Evolutionary conservation across 2,888 invertebrate genomes (phyloP).

Genomic region (Calephelis perditalis): DNA sequence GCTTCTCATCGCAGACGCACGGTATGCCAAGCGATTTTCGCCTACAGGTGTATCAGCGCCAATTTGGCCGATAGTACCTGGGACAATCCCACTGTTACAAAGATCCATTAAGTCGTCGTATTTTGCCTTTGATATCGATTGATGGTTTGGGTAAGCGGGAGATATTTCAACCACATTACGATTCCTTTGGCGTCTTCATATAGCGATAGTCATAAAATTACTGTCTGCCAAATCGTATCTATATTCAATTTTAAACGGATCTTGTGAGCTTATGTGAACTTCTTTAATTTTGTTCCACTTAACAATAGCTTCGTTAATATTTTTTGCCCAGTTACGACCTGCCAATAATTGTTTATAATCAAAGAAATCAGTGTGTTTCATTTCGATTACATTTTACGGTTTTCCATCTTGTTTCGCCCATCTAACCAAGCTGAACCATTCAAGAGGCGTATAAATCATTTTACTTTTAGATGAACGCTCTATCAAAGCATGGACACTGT

Average conservation of each 20-base stretch:
- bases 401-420: constrained; percentile 15
- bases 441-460: constrained; percentile 22
- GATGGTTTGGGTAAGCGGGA: not conserved
- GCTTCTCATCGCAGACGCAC: too few relatives aligned
- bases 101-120: not conserved
- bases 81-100: not conserved
- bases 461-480: constrained; percentile 22
- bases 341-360: too few relatives aligned
- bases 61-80: too few relatives aligned
- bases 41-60: too few relatives aligned
- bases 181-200: constrained; percentile 1
- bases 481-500: constrained; percentile 15
- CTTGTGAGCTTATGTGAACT: not conserved
- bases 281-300: not conserved
- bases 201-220: constrained; percentile 7
- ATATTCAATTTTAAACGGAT: constrained; percentile 14
- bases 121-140: not conserved
- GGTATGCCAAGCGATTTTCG: too few relatives aligned
- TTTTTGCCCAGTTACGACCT: not conserved
- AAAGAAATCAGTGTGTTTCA: too few relatives aligned
- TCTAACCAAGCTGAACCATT: constrained; percentile 17
- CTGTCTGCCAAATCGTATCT: constrained; percentile 8
- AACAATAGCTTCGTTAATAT: not conserved
- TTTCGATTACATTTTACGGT: too few relatives aligned
- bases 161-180: not conserved